Conservation (phyloP, 1,140 invertebrate species). For the Papilio aristodemus region DNA sequence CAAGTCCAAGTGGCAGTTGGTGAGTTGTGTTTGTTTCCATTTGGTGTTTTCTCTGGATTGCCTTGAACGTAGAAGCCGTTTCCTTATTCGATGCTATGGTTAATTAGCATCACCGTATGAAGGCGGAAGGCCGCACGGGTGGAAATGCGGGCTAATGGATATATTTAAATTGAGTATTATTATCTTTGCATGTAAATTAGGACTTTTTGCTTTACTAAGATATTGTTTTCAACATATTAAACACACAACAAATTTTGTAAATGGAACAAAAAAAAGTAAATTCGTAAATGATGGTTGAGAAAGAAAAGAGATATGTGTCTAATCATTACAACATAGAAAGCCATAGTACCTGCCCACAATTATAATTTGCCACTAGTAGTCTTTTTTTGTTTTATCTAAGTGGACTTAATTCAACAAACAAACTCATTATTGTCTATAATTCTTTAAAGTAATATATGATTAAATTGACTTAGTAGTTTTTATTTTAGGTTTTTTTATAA, state of each 20-base stretch:
- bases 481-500: no score
- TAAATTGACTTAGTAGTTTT: no score
- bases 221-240: neutral
- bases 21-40: constrained; percentile 69
- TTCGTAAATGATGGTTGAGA: no score
- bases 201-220: neutral
- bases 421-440: no score
- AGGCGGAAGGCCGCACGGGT: constrained; percentile 64
- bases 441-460: no score
- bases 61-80: constrained; percentile 60
- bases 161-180: constrained; percentile 6
- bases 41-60: constrained; percentile 39
- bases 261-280: no score
- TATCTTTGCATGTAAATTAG: neutral
- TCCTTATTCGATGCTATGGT: constrained; percentile 68
- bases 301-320: no score
- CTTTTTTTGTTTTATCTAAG: neutral
- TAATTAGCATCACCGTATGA: constrained; percentile 62
- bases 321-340: neutral
- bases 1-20: constrained; percentile 94
- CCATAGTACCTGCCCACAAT: neutral
- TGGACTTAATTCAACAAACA: no score
- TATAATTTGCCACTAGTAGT: neutral
- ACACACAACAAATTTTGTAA: no score
- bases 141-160: constrained; percentile 14